These are phyloP conservation scores for Ectemnius cavifrons DNA, from an alignment of 2,888 invertebrate species.

Conservation along the genomic window DNA sequence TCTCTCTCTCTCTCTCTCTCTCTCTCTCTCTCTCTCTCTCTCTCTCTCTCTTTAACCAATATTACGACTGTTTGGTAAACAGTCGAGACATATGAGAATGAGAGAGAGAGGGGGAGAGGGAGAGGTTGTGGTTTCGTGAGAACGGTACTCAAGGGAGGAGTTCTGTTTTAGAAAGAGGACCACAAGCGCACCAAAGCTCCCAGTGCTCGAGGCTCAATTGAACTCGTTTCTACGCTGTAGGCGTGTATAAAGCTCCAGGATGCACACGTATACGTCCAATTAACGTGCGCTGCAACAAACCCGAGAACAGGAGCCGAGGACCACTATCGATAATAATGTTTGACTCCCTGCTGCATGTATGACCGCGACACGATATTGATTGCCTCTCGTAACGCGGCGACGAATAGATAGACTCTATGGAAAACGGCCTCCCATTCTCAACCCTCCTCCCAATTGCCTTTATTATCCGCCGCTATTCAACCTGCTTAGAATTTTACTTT, in stretches of 20 bases:
- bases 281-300: conserved; percentile 38
- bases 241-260: conserved; percentile 33
- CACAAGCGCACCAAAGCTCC: not conserved
- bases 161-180: not conserved
- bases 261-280: conserved; percentile 40
- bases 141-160: too few species aligned
- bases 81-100: too few species aligned
- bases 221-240: conserved; percentile 9
- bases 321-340: conserved; percentile 53
- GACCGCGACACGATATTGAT: conserved; percentile 39
- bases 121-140: too few species aligned
- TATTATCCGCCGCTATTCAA: too few species aligned
- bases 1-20: too few species aligned
- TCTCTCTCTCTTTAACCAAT: too few species aligned
- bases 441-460: not conserved
- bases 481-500: too few species aligned
- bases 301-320: conserved; percentile 22
- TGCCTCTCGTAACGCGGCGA: conserved; percentile 22
- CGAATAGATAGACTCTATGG: conserved; percentile 34
- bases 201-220: conserved; percentile 17
- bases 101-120: too few species aligned
- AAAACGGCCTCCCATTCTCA: not conserved
- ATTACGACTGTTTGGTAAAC: too few species aligned
- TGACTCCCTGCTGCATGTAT: conserved; percentile 45
- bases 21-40: too few species aligned